phyloP scores from a whole-genome alignment of 2,113 vertebrate genomes.

The Monarcha castaneiventris region DNA sequence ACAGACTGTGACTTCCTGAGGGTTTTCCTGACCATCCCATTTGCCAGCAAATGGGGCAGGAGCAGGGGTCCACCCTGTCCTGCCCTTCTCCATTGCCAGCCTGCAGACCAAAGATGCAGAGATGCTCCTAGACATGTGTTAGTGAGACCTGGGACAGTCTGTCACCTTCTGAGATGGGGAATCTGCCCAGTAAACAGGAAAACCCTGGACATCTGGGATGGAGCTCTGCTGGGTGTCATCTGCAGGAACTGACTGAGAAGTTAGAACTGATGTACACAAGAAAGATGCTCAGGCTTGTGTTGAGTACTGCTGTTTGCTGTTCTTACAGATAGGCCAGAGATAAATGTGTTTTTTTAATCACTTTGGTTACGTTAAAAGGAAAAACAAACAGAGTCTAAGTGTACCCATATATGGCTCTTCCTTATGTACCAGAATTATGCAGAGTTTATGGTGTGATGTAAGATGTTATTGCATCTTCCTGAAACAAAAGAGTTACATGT shows the following conservation, averaged over 20 bases:
- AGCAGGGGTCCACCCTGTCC: too few relatives aligned
- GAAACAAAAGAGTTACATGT: neutral
- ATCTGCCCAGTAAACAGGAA: neutral
- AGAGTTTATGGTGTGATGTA: neutral
- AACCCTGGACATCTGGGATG: accelerated
- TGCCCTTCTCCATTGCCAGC: neutral
- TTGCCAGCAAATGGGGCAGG: neutral
- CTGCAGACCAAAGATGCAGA: neutral
- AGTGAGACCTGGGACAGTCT: neutral
- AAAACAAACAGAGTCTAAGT: neutral
- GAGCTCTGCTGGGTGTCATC: neutral
- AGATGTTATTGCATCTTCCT: neutral
- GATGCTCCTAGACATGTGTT: accelerated
- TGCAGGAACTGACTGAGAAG: neutral
- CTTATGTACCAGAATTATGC: neutral
- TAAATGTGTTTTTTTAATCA: neutral
- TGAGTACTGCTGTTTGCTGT: accelerated
- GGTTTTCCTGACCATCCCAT: neutral
- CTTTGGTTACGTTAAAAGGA: neutral
- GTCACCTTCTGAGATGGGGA: neutral
- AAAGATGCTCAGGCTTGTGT: neutral
- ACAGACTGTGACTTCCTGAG: neutral
- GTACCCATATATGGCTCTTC: neutral
- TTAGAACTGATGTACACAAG: neutral
- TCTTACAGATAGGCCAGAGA: neutral